Base-by-base conservation (phyloP, 2,888 invertebrate species). In the Andrena haemorrhoa region DNA sequence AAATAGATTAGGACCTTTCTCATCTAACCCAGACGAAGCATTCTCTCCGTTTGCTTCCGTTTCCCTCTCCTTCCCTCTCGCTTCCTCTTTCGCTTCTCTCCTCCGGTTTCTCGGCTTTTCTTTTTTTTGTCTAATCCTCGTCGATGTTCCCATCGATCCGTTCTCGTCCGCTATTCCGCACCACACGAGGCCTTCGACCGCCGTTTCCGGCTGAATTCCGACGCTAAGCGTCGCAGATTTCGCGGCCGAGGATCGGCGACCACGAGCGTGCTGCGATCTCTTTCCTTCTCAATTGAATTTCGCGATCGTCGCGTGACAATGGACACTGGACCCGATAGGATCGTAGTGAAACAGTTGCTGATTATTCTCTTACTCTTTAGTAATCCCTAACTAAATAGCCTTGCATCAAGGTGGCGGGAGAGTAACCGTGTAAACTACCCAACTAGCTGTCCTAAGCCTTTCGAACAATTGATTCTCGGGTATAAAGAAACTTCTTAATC, bases 1-100 rank as follows among this genome's bases (percentile, higher is more conserved):
- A 94, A 92, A 92, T 92, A 90, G 85, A 88, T 90, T 88, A 89
- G 90, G 88, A 90, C 89, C 87, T 82, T 89, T 88, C 88, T 88
- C 88, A 88, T 88, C 87, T 82, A 84, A 82, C 89, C 89, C 89
- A 80, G 82, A 75, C 79, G 87, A 84, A 83, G 75, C 79, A 81
- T 71, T 86, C 79, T 86, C 75, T 88, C 79, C 78, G 65, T 80
- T 68, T 66, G 68, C 80, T 68, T 70, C 58, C 10, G 64, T 77
- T 35, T 61, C 33, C 68, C 49, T 74, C 51, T 49, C 35, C 35
- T 20, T 35, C 33, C 35, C 56, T 51, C 61, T 75, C 78, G 16
- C 47, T 66, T 2, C 61, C 74, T 56, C 56, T 41, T 56, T 31
- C 8, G 6, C 61, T 10, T 12, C 26, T 26, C 23, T 12, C 23